phyloP scores from a whole-genome alignment of 2,797 vertebrate species.

The Crax fasciolata region DNA sequence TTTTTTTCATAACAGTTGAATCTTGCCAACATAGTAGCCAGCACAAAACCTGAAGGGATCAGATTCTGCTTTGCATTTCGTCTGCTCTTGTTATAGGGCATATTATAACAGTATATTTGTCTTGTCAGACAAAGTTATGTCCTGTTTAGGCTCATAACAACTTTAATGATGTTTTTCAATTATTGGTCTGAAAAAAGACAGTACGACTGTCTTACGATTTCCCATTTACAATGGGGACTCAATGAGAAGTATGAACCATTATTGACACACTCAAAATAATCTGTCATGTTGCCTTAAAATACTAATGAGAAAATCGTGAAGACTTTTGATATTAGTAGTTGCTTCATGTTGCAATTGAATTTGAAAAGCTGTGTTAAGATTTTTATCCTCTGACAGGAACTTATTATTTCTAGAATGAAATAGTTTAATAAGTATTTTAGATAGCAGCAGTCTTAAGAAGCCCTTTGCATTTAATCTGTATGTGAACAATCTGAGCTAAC shows the following conservation, averaged over 20 bases:
- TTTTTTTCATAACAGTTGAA: neutral
- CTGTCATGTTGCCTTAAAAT: conserved; percentile 38
- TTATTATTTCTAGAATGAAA: conserved; percentile 45
- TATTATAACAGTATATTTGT: neutral
- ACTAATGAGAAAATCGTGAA: conserved; percentile 45
- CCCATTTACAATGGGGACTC: neutral
- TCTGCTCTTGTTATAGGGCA: neutral
- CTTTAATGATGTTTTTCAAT: conserved; percentile 35
- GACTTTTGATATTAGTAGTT: conserved; percentile 45
- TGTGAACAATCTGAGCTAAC: neutral
- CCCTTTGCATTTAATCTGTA: conserved; percentile 5
- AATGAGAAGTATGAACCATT: conserved; percentile 30
- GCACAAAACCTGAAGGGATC: neutral
- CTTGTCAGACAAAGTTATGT: conserved; percentile 35
- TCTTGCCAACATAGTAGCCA: neutral
- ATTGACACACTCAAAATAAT: conserved; percentile 57
- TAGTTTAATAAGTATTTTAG: neutral
- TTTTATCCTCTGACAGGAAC: conserved; percentile 55
- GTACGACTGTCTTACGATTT: neutral
- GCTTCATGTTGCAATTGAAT: conserved; percentile 67
- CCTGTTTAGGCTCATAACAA: conserved; percentile 24
- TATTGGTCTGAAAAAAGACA: neutral
- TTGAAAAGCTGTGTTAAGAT: conserved; percentile 67
- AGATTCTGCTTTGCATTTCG: conserved; percentile 12
- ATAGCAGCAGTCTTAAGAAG: conserved; percentile 19